Conservation (phyloP, 1,140 invertebrate genomes). For the Rhynchophorus ferrugineus region DNA sequence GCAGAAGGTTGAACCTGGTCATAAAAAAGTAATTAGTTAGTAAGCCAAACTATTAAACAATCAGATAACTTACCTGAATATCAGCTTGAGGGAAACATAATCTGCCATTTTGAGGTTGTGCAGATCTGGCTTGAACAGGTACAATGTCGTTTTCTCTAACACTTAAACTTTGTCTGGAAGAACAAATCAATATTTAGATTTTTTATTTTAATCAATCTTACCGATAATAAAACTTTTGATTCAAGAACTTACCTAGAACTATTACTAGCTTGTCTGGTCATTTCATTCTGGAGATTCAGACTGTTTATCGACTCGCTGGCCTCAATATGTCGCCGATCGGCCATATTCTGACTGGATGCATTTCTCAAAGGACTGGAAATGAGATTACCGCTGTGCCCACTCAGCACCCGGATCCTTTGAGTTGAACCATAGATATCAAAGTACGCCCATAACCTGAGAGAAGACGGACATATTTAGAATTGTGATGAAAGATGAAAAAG, state of each 20-base stretch:
- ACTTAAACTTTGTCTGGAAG: conserved; percentile 17
- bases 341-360: conserved; percentile 21
- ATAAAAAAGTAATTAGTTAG: neutral
- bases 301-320: conserved; percentile 47
- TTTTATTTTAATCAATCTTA: neutral
- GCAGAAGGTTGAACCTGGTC: conserved; percentile 52
- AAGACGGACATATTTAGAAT: conserved; percentile 5
- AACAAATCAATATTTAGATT: neutral
- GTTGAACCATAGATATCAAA: conserved; percentile 95
- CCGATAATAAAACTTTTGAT: neutral
- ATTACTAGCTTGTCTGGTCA: conserved; percentile 35
- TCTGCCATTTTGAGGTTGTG: conserved; percentile 39
- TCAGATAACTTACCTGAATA: conserved; percentile 34
- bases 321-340: conserved; percentile 35
- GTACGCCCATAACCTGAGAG: conserved; percentile 73
- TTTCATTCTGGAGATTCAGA: conserved; percentile 40
- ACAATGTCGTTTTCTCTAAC: conserved; percentile 12
- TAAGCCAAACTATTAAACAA: neutral
- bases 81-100: conserved; percentile 46
- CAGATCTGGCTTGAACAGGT: conserved; percentile 9
- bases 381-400: conserved; percentile 40
- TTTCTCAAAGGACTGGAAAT: conserved; percentile 39
- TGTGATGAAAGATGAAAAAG: neutral
- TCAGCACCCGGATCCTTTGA: conserved; percentile 68
- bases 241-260: conserved; percentile 9